Conservation (phyloP, 2,113 vertebrate genomes). For the Siphamia tubifer region DNA sequence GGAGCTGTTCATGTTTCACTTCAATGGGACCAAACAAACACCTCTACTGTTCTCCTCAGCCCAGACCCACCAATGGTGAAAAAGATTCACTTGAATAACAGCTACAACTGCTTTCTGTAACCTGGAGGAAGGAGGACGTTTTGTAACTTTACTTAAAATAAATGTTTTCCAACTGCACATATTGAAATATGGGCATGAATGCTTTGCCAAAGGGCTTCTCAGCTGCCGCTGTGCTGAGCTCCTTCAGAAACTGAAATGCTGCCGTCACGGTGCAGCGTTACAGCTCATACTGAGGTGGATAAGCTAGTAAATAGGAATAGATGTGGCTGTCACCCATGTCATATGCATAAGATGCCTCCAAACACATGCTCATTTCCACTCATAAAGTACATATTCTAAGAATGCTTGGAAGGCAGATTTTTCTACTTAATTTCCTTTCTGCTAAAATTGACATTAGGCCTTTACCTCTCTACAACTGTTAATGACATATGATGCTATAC, state of each 20-base stretch:
- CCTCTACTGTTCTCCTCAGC: slow-evolving; percentile 29
- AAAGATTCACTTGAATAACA: not conserved
- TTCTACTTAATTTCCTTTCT: no score
- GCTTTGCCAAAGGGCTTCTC: slow-evolving; percentile 28
- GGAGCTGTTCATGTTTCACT: slow-evolving; percentile 55
- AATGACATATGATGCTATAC: no score
- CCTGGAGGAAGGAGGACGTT: slow-evolving; percentile 5
- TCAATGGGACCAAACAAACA: slow-evolving; percentile 46
- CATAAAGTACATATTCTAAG: not conserved
- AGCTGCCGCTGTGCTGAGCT: slow-evolving; percentile 29
- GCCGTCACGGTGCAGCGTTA: slow-evolving; percentile 32
- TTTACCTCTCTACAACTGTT: no score
- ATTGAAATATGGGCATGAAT: slow-evolving; percentile 45
- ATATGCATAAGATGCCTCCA: slow-evolving; percentile 13
- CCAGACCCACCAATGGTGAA: not conserved
- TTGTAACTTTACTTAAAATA: slow-evolving; percentile 21
- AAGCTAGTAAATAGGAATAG: slow-evolving; percentile 40
- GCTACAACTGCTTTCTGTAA: not conserved
- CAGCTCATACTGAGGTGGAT: not conserved
- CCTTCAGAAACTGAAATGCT: slow-evolving; percentile 44
- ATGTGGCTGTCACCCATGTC: slow-evolving; percentile 25
- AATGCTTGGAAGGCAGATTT: no score
- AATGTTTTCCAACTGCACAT: slow-evolving; percentile 25
- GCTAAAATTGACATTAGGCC: no score
- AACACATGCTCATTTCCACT: not conserved